Evolutionary conservation across 2,113 vertebrate genomes (phyloP).

Genomic region (Ibidorhyncha struthersii): DNA sequence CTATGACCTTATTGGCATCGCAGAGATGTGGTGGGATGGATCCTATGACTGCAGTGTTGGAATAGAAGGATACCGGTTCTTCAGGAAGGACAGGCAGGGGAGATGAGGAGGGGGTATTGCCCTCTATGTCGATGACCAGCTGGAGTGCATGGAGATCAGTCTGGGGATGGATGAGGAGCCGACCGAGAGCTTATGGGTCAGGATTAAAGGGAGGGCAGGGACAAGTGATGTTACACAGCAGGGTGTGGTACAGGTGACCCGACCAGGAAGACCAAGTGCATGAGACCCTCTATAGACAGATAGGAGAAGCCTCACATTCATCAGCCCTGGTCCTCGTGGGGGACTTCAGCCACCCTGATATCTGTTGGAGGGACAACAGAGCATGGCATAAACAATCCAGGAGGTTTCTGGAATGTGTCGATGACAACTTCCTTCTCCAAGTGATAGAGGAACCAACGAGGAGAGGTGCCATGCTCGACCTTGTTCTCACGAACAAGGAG

Average conservation of each 20-base stretch:
- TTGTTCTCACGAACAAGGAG: neutral
- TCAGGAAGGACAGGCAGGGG: neutral
- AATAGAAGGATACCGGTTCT: neutral
- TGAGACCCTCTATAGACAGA: neutral
- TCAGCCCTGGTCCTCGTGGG: neutral
- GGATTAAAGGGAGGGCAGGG: neutral
- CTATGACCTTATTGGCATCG: neutral
- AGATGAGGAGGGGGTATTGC: neutral
- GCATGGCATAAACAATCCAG: neutral
- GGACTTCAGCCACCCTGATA: neutral
- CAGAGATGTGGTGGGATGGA: neutral
- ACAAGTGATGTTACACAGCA: neutral
- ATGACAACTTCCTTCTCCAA: neutral
- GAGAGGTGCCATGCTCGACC: neutral
- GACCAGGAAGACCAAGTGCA: neutral
- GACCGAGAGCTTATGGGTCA: neutral
- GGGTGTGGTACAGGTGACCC: neutral
- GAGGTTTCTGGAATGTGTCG: neutral
- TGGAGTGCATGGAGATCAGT: neutral
- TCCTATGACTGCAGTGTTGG: neutral
- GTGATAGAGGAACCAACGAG: neutral
- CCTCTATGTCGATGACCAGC: neutral
- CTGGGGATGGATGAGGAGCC: neutral
- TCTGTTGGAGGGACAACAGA: neutral
- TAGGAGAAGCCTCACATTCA: neutral